Evolutionary conservation across 2,888 invertebrate species (phyloP), one percentile per base, ranked within the genome.

Genomic region (Epinotia bilunana): DNA sequence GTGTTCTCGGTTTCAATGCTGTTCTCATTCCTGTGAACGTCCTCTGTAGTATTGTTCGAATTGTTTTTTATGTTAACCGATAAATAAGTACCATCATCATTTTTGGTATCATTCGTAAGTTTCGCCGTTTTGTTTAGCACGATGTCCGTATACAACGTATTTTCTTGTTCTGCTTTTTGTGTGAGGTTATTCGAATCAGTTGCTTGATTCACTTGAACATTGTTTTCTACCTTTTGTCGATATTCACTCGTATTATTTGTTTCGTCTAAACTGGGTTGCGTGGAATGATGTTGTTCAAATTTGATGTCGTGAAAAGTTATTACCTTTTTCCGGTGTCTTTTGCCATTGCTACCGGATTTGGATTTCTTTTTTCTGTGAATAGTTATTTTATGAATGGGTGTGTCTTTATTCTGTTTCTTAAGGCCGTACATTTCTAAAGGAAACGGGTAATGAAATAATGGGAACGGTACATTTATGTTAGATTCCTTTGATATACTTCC

Each of bases 311-410:
- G 90, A 71, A 88, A 88, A 20, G 88, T 85, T 70, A 90, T 84
- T 43, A 90, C 77, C 77, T 92, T 93, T 78, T 89, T 92, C 69
- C 87, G 83, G 76, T 92, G 90, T 79, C 90, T 92, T 80, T 91
- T 93, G 73, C 83, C 89, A 74, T 78, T 87, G 78, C 82, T 89
- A 72, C 79, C 87, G 18, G 77, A 62, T 72, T 86, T 88, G 1
- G 86, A 78, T 80, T 91, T 93, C 82, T 91, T 94, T 80, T 91
- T 93, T 81, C 91, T 93, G 75, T 92, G 91, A 33, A 91, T 86
- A 57, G 87, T 87, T 78, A 90, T 84, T 84, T 91, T 92, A 72
- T 90, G 89, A 62, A 88, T 69, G 16, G 88, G 84, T 5, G 85
- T 79, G 62, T 87, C 86, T 53, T 86, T 83, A 76, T 84, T 87